Evolutionary conservation across 2,888 invertebrate genomes (phyloP), one percentile per base, ranked within the genome.

Genomic region (Chouioia cunea): DNA sequence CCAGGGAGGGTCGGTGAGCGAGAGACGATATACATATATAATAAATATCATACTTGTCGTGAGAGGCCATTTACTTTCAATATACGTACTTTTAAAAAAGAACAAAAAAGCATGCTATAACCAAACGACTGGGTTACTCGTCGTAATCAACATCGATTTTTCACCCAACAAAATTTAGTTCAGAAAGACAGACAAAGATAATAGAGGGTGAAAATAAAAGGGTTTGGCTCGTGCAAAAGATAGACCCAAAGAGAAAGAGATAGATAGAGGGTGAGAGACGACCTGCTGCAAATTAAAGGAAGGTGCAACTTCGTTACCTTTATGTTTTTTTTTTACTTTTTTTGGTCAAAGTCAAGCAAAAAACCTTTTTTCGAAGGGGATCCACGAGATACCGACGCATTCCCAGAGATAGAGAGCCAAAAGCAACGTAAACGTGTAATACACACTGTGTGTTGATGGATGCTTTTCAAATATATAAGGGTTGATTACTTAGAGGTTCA

Each of bases 281-380:
- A 70, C 27, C 73, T 62, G 43, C 70, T 71, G 72, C 64, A 77
- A 78, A 81, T 79, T 78, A 83, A 85, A 87, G 87, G 86, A 88
- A 88, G 89, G 91, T 90, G 90, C 90, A 90, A 89, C 89, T 73
- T 56, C 89, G 89, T 86, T 91, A 89, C 89, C 89, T 89, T 88
- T 82, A 83, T 83, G 79, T 81, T 36, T 36, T 83, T 79, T 81
- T 27, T 27, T 18, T n/a, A 4, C 2, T 52, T 16, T 68, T 69
- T 84, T 85, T 82, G 82, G 83, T 85, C 83, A 85, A 36, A 85
- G 81, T 85, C 85, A 85, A 85, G 88, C 86, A 86, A 36, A 36
- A 36, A 86, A 88, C 87, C 88, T 73, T 86, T 82, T 10, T 36
- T 36, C 36, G 36, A 1, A 36, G 80, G 82, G 83, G 85, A 80